These are phyloP conservation scores for Coptodon rendalli DNA, from an alignment of 2,113 vertebrate genomes.

Conservation along the genomic window DNA sequence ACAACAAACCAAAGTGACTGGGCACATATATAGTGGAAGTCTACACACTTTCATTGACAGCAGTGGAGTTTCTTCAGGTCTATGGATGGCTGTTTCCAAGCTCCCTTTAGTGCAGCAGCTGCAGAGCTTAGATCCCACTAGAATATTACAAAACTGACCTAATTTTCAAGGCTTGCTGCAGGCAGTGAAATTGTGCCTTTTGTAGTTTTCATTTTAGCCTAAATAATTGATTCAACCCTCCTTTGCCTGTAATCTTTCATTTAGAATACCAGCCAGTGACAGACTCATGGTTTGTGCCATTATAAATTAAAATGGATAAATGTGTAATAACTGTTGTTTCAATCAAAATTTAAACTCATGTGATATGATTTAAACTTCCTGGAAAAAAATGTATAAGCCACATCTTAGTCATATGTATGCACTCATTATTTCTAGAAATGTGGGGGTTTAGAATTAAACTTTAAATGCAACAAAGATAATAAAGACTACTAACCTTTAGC, in stretches of 20 bases:
- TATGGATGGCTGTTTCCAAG: neutral
- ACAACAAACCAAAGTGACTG: neutral
- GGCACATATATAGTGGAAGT: fast-evolving
- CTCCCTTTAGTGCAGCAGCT: conserved; percentile 32
- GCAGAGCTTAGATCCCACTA: conserved; percentile 45
- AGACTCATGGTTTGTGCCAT: conserved; percentile 26
- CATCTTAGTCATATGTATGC: neutral
- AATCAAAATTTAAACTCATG: conserved; percentile 6
- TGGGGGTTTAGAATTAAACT: neutral
- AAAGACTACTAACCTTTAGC: neutral
- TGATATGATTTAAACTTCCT: neutral
- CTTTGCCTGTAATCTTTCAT: conserved; percentile 49
- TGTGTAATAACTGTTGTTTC: conserved; percentile 47
- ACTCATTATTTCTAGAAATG: neutral
- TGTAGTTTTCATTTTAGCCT: conserved; percentile 65
- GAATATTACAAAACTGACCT: conserved; percentile 69
- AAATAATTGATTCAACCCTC: conserved; percentile 70
- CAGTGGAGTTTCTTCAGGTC: conserved; percentile 13
- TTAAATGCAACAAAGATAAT: neutral
- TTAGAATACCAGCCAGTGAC: conserved; percentile 23
- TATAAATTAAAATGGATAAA: conserved; percentile 58
- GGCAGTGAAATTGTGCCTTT: conserved; percentile 56
- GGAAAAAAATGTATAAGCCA: neutral
- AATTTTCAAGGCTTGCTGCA: conserved; percentile 55
- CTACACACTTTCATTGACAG: neutral